Percentiles rank a stretch among this genome's conserved stretches.
These are phyloP conservation scores for human DNA, from an alignment of 2,113 vertebrate species.

Conservation along the genomic window DNA sequence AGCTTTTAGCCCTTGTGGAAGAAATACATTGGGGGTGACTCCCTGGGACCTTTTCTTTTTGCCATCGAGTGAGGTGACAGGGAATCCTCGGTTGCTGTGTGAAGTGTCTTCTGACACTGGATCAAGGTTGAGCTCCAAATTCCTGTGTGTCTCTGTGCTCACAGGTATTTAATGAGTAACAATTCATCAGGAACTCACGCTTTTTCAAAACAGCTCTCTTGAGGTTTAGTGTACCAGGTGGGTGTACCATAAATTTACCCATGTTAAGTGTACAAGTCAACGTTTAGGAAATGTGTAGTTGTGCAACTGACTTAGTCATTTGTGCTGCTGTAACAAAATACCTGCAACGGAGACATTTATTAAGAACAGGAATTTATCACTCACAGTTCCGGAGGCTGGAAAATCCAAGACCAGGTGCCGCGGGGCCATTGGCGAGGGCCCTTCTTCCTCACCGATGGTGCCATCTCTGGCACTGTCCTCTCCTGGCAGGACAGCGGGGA, in stretches of 20 bases:
- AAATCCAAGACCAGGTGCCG: background rate
- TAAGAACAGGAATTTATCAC: background rate
- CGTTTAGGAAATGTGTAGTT: background rate
- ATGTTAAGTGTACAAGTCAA: no score
- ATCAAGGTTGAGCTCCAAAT: background rate
- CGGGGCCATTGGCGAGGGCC: background rate
- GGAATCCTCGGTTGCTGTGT: background rate
- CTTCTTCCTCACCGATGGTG: no score
- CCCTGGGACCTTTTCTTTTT: background rate
- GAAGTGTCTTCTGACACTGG: background rate
- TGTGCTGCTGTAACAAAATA: background rate
- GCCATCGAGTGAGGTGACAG: background rate
- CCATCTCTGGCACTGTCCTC: background rate
- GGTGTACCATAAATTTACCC: no score
- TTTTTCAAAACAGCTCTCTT: no score
- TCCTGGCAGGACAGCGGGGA: background rate
- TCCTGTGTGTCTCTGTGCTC: background rate
- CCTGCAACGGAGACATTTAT: background rate
- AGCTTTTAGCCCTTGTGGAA: background rate
- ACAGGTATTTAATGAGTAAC: background rate
- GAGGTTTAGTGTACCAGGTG: background rate
- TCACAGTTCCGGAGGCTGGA: background rate
- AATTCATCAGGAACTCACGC: no score
- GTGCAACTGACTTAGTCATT: background rate
- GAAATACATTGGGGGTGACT: background rate